Percentiles rank a stretch among this genome's conserved stretches.
Conservation (phyloP, 2,888 invertebrate species). For the Spisula subtruncata region DNA sequence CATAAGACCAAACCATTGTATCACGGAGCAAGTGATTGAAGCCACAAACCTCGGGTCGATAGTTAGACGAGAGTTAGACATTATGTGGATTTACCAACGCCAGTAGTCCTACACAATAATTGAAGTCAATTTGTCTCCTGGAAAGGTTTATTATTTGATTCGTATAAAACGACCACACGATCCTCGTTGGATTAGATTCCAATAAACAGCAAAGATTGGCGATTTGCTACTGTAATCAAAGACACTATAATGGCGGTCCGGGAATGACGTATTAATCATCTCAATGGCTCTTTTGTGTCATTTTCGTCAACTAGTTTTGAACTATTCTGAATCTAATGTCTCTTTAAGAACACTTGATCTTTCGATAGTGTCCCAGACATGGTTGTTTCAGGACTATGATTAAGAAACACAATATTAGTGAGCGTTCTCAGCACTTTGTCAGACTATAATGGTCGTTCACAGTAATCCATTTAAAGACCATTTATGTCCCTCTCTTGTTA, state of each 20-base stretch:
- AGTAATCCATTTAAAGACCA: constrained; percentile 17
- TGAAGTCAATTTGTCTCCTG: neutral
- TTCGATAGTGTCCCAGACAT: constrained; percentile 42
- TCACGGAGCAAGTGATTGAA: no score
- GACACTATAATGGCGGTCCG: constrained; percentile 24
- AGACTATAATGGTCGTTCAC: constrained; percentile 13
- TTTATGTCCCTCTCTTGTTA: neutral
- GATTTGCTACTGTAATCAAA: constrained; percentile 52
- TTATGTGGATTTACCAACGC: no score
- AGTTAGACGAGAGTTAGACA: no score
- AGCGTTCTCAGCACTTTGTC: constrained; percentile 32
- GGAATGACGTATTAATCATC: constrained; percentile 62
- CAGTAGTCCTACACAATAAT: neutral
- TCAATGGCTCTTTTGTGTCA: constrained; percentile 52
- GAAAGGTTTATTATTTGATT: constrained; percentile 19
- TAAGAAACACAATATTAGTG: constrained; percentile 44
- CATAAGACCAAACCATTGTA: no score
- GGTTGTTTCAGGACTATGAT: constrained; percentile 26
- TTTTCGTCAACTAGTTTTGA: constrained; percentile 48
- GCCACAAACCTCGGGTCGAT: no score
- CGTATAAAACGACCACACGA: constrained; percentile 26
- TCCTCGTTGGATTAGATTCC: constrained; percentile 65
- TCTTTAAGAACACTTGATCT: constrained; percentile 53
- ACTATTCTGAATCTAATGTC: constrained; percentile 44
- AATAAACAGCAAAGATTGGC: constrained; percentile 65